Base-by-base conservation (phyloP, 1,140 invertebrate species). In the Aricia agestis region DNA sequence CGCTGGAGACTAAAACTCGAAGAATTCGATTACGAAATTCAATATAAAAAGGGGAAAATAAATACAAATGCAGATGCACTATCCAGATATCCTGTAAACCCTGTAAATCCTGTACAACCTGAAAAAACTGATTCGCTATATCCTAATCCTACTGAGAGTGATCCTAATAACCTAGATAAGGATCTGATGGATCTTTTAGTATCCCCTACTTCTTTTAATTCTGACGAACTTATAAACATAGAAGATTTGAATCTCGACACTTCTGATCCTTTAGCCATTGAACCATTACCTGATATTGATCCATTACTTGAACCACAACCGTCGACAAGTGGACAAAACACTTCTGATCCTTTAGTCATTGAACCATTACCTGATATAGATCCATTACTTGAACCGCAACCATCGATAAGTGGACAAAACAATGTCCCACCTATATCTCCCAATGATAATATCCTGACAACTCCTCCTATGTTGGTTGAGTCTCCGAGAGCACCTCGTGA, bases 151-250 rank as follows among this genome's bases (percentile, higher is more conserved):
- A 15, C 66, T 67, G 36, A 67, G 15, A 19, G 11, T 66, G 66
- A 67, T 17, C 32, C 66, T 41, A 68, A 74, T 59, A 63, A 67
- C 15, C 13, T 70, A 70, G 72, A 70, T 63, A 75, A 71, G 7
- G 86, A 89, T 70, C 71, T 75, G 1, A 57, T 72, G 41, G n/a
- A 72, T 31, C 67, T 70, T 17, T 36, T 75, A 3, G 67, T 67
- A 61, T 70, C 68, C 67, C 72, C 72, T 7, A 59, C 68, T 0
- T 73, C 72, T n/a, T 70, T 73, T 11, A 58, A 73, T 42, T 45
- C 45, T 7, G 63, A 69, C 13, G 63, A 74, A 52, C 45, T 11
- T 15, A 52, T 52, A 52, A 52, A 52, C 4, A 13, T 52, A 52
- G 45, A 52, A 15, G 45, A 52, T 1, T 52, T 52, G 13, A 13